Evolutionary conservation across 2,797 vertebrate genomes (phyloP), one percentile per base, ranked within the genome.

Genomic region (Aphelocoma californica): DNA sequence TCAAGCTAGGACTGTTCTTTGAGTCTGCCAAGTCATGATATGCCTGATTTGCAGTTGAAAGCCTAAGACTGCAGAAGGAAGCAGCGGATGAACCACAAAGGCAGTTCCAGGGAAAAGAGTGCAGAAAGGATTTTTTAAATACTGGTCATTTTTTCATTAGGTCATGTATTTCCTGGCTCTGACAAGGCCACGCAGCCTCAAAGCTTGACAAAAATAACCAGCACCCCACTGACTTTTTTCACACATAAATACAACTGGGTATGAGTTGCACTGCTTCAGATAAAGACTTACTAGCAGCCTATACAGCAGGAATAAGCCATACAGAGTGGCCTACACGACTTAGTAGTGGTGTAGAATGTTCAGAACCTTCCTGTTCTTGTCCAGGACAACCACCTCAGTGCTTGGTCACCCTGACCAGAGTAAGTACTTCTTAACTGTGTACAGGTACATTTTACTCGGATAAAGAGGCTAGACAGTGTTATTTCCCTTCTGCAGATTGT

Each of bases 371-470:
- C 9, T 17, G 2, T 21, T 58, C 44, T 26, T 36, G 6, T 50
- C 14, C 14, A 21, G 21, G 32, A 61, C 32, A 14, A 2, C 7
- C 2, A 18, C 12, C 40, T n/a, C 18, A 5, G 11, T 38, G 31
- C 34, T 13, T 38, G 9, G 6, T 54, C 25, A 71, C 21, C 32
- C 13, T 32, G 28, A 48, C 18, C 6, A 15, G 19, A 18, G 3
- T 5, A 32, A 38, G 17, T 5, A 58, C 67, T 19, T 38, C 13
- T 38, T 31, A 65, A 28, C 6, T 0, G 0, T 11, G 8, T 21
- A 5, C 9, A 34, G 71, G 10, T 12, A 14, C 14, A 17, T 23
- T 9, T 38, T 18, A 44, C 26, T 15, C 28, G 7, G 25, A 53
- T 20, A n/a, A 38, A 60, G 29, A 40, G 25, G 24, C 24, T n/a